Evolutionary conservation across 2,113 vertebrate genomes (phyloP).

Genomic region (Camelus dromedarius): DNA sequence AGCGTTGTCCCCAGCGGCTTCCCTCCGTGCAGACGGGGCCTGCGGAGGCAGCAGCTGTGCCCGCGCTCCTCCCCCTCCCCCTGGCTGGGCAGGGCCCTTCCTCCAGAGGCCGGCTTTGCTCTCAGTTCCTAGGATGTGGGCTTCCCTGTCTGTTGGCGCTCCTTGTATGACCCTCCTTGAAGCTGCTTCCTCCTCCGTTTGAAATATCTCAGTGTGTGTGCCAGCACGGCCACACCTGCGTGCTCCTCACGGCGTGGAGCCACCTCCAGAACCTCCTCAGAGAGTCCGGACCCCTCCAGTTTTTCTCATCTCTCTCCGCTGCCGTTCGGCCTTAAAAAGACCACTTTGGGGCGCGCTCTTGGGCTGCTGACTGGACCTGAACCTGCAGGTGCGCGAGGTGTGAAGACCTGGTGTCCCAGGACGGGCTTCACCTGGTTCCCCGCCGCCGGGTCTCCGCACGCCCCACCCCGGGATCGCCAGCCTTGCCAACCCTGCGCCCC

Average conservation of each 20-base stretch:
- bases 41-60: neutral
- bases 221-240: neutral
- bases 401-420: neutral
- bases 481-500: neutral
- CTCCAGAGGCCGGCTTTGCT: neutral
- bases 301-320: neutral
- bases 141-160: neutral
- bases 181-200: neutral
- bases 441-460: no score
- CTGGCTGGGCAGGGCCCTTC: neutral
- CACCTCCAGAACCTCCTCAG: neutral
- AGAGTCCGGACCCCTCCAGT: neutral
- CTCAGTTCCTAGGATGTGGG: no score
- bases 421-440: neutral
- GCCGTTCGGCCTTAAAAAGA: neutral
- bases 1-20: neutral
- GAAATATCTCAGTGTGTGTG: neutral
- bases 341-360: neutral
- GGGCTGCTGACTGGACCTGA: neutral
- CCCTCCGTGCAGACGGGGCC: neutral
- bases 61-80: no score
- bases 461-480: no score
- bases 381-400: neutral
- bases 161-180: neutral
- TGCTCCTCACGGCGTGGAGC: neutral